Conservation (phyloP, 2,113 vertebrate species). For the Takifugu flavidus region DNA sequence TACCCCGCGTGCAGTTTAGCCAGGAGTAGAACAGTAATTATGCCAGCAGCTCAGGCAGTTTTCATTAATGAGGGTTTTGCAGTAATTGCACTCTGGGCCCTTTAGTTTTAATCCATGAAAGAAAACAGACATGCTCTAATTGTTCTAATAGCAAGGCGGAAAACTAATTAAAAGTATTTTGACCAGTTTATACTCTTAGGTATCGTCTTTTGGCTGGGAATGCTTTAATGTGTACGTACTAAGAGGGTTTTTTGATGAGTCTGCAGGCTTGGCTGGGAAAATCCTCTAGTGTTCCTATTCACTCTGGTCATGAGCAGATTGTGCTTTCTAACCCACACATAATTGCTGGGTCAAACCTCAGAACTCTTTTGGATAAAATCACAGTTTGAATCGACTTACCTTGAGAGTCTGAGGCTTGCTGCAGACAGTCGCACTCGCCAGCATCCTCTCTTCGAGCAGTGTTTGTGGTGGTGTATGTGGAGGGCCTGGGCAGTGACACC, state of each 20-base stretch:
- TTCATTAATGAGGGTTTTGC: conserved; percentile 21
- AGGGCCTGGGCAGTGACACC: neutral
- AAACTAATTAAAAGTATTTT: conserved; percentile 10
- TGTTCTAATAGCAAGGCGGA: neutral
- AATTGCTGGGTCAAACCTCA: neutral
- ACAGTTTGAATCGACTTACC: conserved; percentile 63
- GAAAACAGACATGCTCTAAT: conserved; percentile 7
- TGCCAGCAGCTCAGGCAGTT: conserved; percentile 5
- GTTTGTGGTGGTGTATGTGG: conserved; percentile 15
- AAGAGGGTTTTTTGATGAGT: no score
- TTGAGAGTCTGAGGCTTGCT: conserved; percentile 59
- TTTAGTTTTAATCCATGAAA: conserved; percentile 21
- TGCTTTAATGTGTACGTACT: no score
- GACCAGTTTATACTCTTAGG: neutral
- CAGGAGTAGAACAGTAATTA: conserved; percentile 38
- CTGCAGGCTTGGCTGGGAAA: neutral
- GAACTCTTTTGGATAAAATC: no score
- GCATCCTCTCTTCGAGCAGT: conserved; percentile 18
- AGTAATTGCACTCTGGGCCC: conserved; percentile 21
- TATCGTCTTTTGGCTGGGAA: no score
- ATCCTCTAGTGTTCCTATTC: no score
- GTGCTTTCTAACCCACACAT: neutral
- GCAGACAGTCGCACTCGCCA: conserved; percentile 8
- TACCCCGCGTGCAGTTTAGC: conserved; percentile 19
- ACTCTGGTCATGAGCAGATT: no score